Evolutionary conservation across 2,888 invertebrate genomes (phyloP).

Genomic region (Argyresthia goedartella): DNA sequence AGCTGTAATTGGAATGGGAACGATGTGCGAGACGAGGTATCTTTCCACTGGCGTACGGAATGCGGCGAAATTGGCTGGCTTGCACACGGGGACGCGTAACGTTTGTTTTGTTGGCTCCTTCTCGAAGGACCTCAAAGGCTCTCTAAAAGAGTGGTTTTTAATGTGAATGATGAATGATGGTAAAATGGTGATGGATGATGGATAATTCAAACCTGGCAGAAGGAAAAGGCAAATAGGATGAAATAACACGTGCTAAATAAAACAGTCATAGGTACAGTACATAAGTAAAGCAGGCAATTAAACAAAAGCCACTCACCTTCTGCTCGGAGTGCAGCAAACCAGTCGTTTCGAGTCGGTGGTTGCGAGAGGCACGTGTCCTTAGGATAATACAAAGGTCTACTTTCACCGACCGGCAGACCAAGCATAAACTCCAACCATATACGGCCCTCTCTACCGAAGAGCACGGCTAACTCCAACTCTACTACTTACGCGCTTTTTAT

Average conservation of each 20-base stretch:
- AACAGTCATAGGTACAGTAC: constrained; percentile 38
- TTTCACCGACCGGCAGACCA: constrained; percentile 54
- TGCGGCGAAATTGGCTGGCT: neutral
- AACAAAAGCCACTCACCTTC: constrained; percentile 54
- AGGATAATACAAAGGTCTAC: constrained; percentile 67
- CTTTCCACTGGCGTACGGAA: neutral
- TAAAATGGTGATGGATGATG: too few species aligned
- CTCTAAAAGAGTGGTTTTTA: too few species aligned
- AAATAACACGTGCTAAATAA: constrained; percentile 25
- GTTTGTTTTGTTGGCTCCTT: neutral
- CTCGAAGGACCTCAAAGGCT: constrained; percentile 3
- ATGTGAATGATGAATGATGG: too few species aligned
- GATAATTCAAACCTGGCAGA: constrained; percentile 10
- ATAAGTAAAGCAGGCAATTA: constrained; percentile 44
- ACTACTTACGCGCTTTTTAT: constrained; percentile 55
- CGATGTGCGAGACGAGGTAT: neutral
- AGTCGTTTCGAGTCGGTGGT: constrained; percentile 46
- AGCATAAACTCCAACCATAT: constrained; percentile 52
- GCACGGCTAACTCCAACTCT: constrained; percentile 37
- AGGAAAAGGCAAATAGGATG: constrained; percentile 11
- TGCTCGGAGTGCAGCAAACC: constrained; percentile 50
- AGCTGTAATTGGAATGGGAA: neutral
- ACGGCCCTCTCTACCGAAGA: constrained; percentile 53
- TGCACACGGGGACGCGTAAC: neutral
- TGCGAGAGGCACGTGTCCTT: constrained; percentile 59